phyloP scores from a whole-genome alignment of 2,797 vertebrate species.

The Pampus argenteus region DNA sequence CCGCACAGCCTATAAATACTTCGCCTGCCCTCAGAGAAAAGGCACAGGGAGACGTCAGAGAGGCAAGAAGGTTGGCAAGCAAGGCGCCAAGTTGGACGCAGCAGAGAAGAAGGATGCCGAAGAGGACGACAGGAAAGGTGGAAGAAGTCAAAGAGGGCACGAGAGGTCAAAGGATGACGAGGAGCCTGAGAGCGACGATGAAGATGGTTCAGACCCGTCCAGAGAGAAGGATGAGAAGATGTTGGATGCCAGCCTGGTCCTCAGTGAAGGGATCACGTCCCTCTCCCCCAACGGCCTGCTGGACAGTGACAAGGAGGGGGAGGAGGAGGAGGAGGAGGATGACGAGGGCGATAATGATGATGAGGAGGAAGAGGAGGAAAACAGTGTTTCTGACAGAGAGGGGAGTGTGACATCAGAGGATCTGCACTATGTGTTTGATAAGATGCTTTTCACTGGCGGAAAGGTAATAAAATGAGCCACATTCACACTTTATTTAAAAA shows the following conservation, averaged over 20 bases:
- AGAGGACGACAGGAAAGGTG: constrained; percentile 8
- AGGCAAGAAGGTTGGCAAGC: constrained; percentile 55
- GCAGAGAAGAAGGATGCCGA: constrained; percentile 15
- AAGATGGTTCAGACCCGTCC: constrained; percentile 51
- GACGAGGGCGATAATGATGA: constrained; percentile 56
- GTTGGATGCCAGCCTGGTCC: constrained; percentile 62
- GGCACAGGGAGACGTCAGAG: constrained; percentile 67
- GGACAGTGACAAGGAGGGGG: constrained; percentile 78
- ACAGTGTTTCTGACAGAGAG: constrained; percentile 68
- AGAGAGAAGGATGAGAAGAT: constrained; percentile 53
- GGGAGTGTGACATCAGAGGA: constrained; percentile 83
- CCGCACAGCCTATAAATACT: constrained; percentile 95
- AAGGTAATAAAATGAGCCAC: constrained; percentile 86
- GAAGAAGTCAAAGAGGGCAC: not conserved
- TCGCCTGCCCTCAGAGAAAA: constrained; percentile 93
- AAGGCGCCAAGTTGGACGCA: constrained; percentile 4
- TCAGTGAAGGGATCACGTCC: constrained; percentile 70
- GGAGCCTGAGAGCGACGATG: constrained; percentile 65
- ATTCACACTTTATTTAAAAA: no score
- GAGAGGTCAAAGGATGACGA: constrained; percentile 47
- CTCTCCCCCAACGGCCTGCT: constrained; percentile 86
- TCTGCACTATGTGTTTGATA: constrained; percentile 94
- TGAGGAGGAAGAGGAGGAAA: constrained; percentile 61
- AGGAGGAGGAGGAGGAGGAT: constrained; percentile 67
- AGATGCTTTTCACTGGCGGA: constrained; percentile 96